These are phyloP conservation scores for Python bivittatus DNA, from an alignment of 2,113 vertebrate species.

Conservation along the genomic window DNA sequence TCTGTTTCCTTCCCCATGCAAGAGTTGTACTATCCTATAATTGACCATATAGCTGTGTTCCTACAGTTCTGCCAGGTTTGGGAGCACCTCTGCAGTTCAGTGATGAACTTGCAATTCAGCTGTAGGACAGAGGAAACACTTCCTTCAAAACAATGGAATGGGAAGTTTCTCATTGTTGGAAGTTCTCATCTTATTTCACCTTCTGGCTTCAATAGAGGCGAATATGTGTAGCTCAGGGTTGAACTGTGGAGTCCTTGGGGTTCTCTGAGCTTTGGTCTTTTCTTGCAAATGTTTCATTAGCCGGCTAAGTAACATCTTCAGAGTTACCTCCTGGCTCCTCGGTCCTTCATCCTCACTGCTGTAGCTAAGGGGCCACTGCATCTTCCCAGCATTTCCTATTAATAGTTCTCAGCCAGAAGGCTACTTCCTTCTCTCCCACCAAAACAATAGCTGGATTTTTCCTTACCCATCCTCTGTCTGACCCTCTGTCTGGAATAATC, in stretches of 20 bases:
- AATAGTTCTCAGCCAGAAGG: background rate
- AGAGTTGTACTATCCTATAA: background rate
- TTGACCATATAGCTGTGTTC: background rate
- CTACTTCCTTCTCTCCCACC: background rate
- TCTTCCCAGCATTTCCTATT: background rate
- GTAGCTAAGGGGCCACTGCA: background rate
- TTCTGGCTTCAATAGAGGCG: no score
- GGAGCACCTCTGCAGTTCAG: background rate
- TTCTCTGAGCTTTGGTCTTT: no score
- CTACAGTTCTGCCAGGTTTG: background rate
- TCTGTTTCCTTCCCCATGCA: background rate
- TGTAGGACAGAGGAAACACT: background rate
- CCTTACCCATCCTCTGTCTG: background rate
- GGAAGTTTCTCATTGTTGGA: background rate
- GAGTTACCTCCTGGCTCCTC: background rate
- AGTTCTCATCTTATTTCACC: background rate
- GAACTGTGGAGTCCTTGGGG: no score
- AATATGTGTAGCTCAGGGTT: no score
- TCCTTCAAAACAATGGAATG: background rate
- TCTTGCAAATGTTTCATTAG: no score
- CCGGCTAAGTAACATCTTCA: no score
- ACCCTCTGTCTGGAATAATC: background rate
- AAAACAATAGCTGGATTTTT: background rate
- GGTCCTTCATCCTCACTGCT: background rate
- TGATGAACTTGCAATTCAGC: background rate